Conservation (phyloP, 2,888 invertebrate genomes). For the Drosophila prolongata region DNA sequence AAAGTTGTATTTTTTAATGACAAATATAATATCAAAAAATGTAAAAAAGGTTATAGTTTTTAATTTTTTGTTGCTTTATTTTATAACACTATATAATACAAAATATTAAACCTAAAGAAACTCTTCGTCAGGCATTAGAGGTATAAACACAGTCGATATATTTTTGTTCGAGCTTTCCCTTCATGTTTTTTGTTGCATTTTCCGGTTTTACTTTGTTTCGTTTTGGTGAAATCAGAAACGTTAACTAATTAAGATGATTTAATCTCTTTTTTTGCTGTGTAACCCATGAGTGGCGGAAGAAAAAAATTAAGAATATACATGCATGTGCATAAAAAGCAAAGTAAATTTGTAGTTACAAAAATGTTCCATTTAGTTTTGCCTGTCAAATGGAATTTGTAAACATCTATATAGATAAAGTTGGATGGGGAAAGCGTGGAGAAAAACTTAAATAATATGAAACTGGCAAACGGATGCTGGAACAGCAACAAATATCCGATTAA, state of each 20-base stretch:
- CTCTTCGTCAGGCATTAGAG: not conserved
- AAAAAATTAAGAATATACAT: constrained; percentile 5
- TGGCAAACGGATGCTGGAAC: constrained; percentile 48
- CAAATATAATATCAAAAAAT: too few relatives aligned
- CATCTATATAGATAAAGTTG: constrained; percentile 50
- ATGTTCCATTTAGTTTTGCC: constrained; percentile 47
- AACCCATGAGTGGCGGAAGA: constrained; percentile 1
- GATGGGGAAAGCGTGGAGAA: constrained; percentile 19
- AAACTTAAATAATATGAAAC: constrained; percentile 68
- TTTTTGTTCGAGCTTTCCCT: not conserved
- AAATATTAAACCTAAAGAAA: too few relatives aligned
- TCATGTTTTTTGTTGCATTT: constrained; percentile 12
- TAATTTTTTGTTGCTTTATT: too few relatives aligned
- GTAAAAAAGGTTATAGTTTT: too few relatives aligned
- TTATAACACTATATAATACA: too few relatives aligned
- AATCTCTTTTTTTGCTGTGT: constrained; percentile 44
- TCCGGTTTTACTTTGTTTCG: constrained; percentile 27
- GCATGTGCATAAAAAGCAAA: constrained; percentile 20
- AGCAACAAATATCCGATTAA: constrained; percentile 79
- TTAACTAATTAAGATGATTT: constrained; percentile 77
- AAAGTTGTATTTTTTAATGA: too few relatives aligned
- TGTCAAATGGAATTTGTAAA: constrained; percentile 56
- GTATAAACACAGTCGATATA: not conserved
- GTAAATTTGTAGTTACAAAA: constrained; percentile 46
- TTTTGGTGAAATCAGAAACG: constrained; percentile 37